Conservation (phyloP, 2,113 vertebrate species). For the Puffinus mauretanicus region DNA sequence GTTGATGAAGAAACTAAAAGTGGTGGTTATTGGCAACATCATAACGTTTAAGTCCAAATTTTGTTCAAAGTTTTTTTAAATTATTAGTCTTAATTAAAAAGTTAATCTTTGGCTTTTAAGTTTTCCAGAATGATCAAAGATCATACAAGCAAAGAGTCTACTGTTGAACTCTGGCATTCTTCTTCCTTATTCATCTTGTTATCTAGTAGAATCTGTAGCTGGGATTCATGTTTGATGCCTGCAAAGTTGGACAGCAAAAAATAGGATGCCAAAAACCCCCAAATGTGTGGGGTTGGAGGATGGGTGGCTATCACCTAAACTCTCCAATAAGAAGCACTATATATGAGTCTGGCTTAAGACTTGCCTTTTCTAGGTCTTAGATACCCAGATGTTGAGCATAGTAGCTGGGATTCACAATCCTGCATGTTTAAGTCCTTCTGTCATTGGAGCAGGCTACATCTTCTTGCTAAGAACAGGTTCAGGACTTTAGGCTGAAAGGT, state of each 20-base stretch:
- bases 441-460: not conserved
- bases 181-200: not conserved
- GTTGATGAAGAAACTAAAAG: not conserved
- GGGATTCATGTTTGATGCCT: not conserved
- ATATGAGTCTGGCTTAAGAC: not conserved
- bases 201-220: not conserved
- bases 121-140: not conserved
- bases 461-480: not conserved
- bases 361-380: not conserved
- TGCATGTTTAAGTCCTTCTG: not conserved
- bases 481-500: not conserved
- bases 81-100: not conserved
- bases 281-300: not conserved
- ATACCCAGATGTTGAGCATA: not conserved
- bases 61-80: not conserved
- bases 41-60: not conserved
- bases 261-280: not conserved
- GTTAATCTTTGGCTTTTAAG: not conserved
- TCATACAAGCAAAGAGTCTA: not conserved
- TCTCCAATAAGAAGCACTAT: not conserved
- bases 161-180: not conserved
- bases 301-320: not conserved
- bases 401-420: not conserved
- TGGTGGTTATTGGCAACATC: not conserved
- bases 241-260: not conserved